Base-by-base conservation (phyloP, 2,888 invertebrate genomes). In the Ormyrus pomaceus region DNA sequence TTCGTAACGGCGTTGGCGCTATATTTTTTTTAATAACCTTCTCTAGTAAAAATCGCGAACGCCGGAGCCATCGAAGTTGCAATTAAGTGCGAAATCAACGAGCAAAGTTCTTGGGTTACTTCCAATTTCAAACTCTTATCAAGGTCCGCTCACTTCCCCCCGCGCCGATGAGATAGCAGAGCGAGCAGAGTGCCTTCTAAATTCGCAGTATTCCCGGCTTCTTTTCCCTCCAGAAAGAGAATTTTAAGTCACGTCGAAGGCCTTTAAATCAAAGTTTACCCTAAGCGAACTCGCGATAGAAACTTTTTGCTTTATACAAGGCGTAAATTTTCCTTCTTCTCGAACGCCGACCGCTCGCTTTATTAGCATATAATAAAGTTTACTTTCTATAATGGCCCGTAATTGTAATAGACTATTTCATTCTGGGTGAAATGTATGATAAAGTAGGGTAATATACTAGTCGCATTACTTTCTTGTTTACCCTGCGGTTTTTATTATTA, bases 1-100 rank as follows among this genome's bases (percentile, higher is more conserved):
- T 34, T 34, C 3, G 34, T 34, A 34, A 34, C 34, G 34, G 34
- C 34, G 3, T 34, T 34, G 2, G 34, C 2, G 34, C 34, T 34
- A 34, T 2, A 34, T 34, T 34, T 34, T 34, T 34, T 34, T 34
- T 34, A 34, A 58, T 58, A 69, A 56, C 48, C 13, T 45, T 46
- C 11, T 45, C 34, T 45, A 34, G 58, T 13, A 5, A 58, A 59
- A 76, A 68, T 62, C 61, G 69, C 61, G 70, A 68, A 53, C 59
- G 11, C 51, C 34, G 58, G 34, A 50, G 62, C 64, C 64, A 79
- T 80, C 71, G 61, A 76, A 76, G 13, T 68, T 13, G 61, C 71
- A 80, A 80, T 80, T 76, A 80, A 80, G 59, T 68, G 55, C n/a
- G 51, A 62, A 69, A 79, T 62, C 74, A 69, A 69, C 69, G 74